Evolutionary conservation across 2,888 invertebrate genomes (phyloP), one percentile per base, ranked within the genome.

Genomic region (Amphipoea lucens): DNA sequence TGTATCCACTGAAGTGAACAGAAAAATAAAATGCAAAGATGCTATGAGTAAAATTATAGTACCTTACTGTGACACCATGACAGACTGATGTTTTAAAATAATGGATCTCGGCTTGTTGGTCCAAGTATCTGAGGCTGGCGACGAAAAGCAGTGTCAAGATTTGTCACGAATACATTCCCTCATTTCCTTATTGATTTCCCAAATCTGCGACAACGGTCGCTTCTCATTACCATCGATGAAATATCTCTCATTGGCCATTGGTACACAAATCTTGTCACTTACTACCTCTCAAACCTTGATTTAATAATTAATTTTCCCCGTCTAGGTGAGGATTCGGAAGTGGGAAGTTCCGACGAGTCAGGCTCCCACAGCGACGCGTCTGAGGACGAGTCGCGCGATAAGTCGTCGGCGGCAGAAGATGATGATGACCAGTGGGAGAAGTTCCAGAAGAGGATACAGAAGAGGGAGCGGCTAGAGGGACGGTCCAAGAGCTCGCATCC

Each of bases 371-470:
- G 94, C 78, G 96, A 95, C 12, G 97, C 94, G 11, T 97, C 97
- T 4, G 97, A 96, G 51, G 97, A 97, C 88, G 97, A 97, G 91
- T 97, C 97, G 68, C 97, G 97, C 20, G 97, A 97, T 90, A 97
- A 97, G 90, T 97, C 97, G 87, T 97, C 97, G 70, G 97, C 97
- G 20, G 94, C 95, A 36, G 94, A 98, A 80, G 98, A 98, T 85
- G 99, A 99, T 90, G 99, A 99, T 91, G 98, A 98, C 90, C 99
- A 99, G 94, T 99, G 99, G 99, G 98, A 99, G 92, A 98, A 98
- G 95, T 98, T 99, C 96, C 99, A 99, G 95, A 98, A 98, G 91
- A 98, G 98, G 91, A 95, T 99, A 79, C 98, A 98, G 89, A 99
- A 98, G 92, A 97, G 98, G 40, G 99, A 99, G 92, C 98, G 99